phyloP scores from a whole-genome alignment of 2,888 invertebrate species.

The Tinea semifulvella region DNA sequence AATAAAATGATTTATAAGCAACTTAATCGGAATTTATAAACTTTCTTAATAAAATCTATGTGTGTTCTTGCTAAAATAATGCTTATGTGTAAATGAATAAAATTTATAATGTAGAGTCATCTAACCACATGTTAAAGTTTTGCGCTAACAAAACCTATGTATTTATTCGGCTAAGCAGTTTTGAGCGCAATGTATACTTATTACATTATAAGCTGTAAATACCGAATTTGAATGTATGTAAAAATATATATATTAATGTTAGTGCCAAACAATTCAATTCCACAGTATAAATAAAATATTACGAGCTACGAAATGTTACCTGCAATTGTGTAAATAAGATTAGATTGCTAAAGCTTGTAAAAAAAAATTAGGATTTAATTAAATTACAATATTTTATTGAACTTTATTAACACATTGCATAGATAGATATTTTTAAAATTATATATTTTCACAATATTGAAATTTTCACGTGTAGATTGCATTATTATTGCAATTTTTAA shows the following conservation, averaged over 20 bases:
- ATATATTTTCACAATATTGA: neutral
- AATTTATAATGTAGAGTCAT: no score
- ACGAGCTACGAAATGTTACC: neutral
- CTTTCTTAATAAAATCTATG: no score
- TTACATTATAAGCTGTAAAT: constrained; percentile 57
- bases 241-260: constrained; percentile 53
- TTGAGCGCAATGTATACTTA: constrained; percentile 38
- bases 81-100: no score
- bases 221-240: constrained; percentile 46
- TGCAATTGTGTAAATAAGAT: constrained; percentile 3
- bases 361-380: constrained; percentile 39
- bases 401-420: neutral
- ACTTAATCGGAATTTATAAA: no score
- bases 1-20: no score
- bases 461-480: neutral
- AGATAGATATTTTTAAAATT: neutral
- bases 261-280: constrained; percentile 60
- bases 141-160: neutral
- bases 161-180: constrained; percentile 8
- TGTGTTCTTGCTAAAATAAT: no score
- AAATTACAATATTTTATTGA: constrained; percentile 14
- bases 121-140: neutral
- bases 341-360: constrained; percentile 40
- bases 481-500: neutral
- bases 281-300: constrained; percentile 17